These are phyloP conservation scores for Xiphorhynchus erythropygius DNA, from an alignment of 2,797 vertebrate genomes.

Conservation along the genomic window DNA sequence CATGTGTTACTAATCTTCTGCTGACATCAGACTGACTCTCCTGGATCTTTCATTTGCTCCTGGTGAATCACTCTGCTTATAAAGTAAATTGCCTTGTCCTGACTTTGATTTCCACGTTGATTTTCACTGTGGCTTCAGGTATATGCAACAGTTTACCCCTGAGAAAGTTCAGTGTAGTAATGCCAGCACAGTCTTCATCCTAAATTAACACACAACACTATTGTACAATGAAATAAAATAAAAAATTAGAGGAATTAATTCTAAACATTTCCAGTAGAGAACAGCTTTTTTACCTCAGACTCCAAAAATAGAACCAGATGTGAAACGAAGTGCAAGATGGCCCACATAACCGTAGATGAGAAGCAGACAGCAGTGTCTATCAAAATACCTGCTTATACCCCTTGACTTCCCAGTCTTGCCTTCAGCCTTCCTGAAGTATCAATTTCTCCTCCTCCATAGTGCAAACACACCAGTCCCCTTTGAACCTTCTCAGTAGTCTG, in stretches of 20 bases:
- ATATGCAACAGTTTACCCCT: neutral
- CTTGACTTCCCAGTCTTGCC: neutral
- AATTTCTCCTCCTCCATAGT: neutral
- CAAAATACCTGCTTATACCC: neutral
- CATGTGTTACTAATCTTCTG: slow-evolving; percentile 58
- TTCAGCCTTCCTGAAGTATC: neutral
- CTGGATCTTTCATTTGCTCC: slow-evolving; percentile 46
- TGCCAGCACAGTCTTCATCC: neutral
- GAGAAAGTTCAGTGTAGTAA: slow-evolving; percentile 37
- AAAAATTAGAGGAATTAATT: neutral
- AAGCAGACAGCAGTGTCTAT: neutral
- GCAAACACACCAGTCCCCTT: neutral
- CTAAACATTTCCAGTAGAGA: neutral
- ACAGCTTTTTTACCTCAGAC: neutral
- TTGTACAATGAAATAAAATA: neutral
- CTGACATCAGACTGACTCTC: slow-evolving; percentile 57
- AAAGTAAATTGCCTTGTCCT: slow-evolving; percentile 49
- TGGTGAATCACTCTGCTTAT: slow-evolving; percentile 57
- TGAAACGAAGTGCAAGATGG: neutral
- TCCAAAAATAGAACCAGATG: neutral
- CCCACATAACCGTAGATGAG: neutral
- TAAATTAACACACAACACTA: neutral
- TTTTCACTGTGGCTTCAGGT: slow-evolving; percentile 39
- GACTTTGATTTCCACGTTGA: slow-evolving; percentile 29
- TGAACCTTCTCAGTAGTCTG: neutral